Evolutionary conservation across 2,113 vertebrate species (phyloP).

Genomic region (Lamprologus sp.): DNA sequence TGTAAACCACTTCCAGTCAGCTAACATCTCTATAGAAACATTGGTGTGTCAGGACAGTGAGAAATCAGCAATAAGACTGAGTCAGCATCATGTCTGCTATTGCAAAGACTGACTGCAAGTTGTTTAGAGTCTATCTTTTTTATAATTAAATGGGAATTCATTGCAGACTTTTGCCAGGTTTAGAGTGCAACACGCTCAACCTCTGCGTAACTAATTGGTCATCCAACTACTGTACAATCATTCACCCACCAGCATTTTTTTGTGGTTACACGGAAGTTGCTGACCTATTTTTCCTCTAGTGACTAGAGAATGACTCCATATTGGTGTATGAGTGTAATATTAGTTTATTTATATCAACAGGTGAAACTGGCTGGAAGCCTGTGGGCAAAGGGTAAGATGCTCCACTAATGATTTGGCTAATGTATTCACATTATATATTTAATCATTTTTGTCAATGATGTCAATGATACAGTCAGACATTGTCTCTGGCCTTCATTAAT

Average conservation of each 20-base stretch:
- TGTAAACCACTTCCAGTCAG: background rate
- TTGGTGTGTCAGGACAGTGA: background rate
- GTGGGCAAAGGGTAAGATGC: conserved; percentile 79
- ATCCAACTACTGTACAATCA: background rate
- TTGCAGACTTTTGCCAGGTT: background rate
- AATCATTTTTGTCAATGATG: background rate
- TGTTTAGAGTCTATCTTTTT: background rate
- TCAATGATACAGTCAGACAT: background rate
- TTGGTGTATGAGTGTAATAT: background rate
- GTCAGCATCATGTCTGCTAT: background rate
- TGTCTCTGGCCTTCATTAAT: background rate
- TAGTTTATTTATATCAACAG: conserved; percentile 59
- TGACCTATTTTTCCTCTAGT: background rate
- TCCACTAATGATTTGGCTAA: background rate
- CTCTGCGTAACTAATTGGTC: background rate
- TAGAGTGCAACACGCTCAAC: background rate
- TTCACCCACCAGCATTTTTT: background rate
- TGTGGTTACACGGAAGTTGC: background rate
- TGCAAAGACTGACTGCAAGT: background rate
- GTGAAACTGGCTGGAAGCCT: conserved; percentile 98
- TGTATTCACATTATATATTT: background rate
- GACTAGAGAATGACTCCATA: background rate
- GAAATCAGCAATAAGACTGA: background rate
- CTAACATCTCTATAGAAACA: background rate
- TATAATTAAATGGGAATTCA: background rate